These are phyloP conservation scores for Dascyllus trimaculatus DNA, from an alignment of 2,113 vertebrate species.

Conservation along the genomic window DNA sequence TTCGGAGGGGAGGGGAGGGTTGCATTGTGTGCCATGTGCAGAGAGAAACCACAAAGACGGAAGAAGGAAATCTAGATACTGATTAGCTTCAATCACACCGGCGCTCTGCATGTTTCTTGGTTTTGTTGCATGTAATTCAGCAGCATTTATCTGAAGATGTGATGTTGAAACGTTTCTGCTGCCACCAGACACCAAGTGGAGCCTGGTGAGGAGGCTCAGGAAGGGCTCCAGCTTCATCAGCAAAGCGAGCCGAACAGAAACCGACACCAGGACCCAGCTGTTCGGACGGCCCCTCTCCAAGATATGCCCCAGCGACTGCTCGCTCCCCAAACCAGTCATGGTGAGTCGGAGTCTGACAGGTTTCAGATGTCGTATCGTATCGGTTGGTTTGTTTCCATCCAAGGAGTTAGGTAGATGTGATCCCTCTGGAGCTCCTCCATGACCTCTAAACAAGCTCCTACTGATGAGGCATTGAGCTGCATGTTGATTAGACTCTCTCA, in stretches of 20 bases:
- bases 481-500: neutral
- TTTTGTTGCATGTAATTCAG: neutral
- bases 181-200: conserved; percentile 85
- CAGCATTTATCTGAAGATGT: neutral
- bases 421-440: no score
- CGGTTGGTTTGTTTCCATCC: neutral
- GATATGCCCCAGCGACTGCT: conserved; percentile 84
- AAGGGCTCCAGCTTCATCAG: conserved; percentile 76
- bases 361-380: conserved; percentile 2
- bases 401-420: neutral
- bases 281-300: conserved; percentile 90
- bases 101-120: neutral
- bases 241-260: conserved; percentile 69
- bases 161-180: conserved; percentile 36
- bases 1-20: conserved; percentile 13
- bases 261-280: conserved; percentile 79
- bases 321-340: conserved; percentile 89
- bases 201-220: conserved; percentile 82
- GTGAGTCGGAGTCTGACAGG: conserved; percentile 78
- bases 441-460: no score
- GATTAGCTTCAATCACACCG: neutral
- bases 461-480: neutral
- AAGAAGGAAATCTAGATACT: conserved; percentile 7
- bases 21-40: conserved; percentile 3
- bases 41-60: conserved; percentile 20